These are phyloP conservation scores for Drosophila elegans DNA, from an alignment of 1,140 invertebrate genomes.

Conservation along the genomic window DNA sequence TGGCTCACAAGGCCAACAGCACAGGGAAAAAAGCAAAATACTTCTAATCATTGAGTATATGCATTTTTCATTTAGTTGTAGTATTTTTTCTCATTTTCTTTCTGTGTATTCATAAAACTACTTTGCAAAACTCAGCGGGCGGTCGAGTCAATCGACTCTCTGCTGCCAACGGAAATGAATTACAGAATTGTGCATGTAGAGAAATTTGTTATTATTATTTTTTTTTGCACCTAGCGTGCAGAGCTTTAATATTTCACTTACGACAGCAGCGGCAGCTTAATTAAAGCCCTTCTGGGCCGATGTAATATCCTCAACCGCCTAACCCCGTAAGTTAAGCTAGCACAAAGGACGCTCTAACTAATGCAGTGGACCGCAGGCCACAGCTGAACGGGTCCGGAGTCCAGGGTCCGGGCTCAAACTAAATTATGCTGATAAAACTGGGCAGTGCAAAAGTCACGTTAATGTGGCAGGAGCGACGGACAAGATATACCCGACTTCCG, in stretches of 20 bases:
- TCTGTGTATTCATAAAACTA: background rate
- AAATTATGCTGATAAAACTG: slow-evolving; percentile 82
- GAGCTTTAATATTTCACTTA: slow-evolving; percentile 60
- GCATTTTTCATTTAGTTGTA: too few relatives aligned
- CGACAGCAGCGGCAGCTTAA: slow-evolving; percentile 47
- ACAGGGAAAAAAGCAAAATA: slow-evolving; percentile 1
- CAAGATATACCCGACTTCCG: slow-evolving; percentile 75
- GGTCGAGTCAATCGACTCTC: slow-evolving; percentile 7
- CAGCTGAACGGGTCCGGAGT: slow-evolving; percentile 43
- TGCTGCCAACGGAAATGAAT: slow-evolving; percentile 44
- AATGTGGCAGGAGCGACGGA: slow-evolving; percentile 29
- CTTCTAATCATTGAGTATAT: background rate
- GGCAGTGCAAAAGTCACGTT: slow-evolving; percentile 72
- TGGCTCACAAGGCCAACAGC: slow-evolving; percentile 1
- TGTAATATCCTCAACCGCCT: slow-evolving; percentile 21
- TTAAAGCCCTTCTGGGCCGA: slow-evolving; percentile 49
- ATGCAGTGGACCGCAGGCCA: slow-evolving; percentile 63
- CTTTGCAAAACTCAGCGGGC: slow-evolving; percentile 1
- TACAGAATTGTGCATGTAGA: slow-evolving; percentile 48
- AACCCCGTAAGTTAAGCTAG: slow-evolving; percentile 26
- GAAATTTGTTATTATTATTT: slow-evolving; percentile 57
- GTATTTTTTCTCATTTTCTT: background rate
- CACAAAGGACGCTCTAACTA: slow-evolving; percentile 56
- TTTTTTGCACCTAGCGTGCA: slow-evolving; percentile 48
- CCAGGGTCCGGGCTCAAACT: slow-evolving; percentile 55